Evolutionary conservation across 2,797 vertebrate species (phyloP).

Genomic region (Melanotaenia trifasciata): DNA sequence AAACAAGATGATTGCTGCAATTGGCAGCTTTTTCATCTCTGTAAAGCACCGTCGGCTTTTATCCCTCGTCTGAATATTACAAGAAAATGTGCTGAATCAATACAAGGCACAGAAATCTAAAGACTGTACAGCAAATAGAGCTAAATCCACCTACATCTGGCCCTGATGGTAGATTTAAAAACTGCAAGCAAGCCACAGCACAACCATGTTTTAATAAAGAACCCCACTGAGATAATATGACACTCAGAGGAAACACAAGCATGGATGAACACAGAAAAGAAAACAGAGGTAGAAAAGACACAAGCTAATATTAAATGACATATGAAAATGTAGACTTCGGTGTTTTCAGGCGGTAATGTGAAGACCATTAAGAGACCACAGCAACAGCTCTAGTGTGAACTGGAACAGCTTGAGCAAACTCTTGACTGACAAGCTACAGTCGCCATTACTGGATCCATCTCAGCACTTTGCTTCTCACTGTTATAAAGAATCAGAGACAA

Average conservation of each 20-base stretch:
- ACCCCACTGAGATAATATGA: not conserved
- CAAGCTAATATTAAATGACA: not conserved
- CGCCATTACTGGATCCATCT: not conserved
- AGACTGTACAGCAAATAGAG: not conserved
- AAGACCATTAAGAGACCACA: not conserved
- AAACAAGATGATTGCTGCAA: not conserved
- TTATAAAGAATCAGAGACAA: not conserved
- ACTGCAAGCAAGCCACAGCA: not conserved
- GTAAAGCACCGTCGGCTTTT: not conserved
- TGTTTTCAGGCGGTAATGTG: not conserved
- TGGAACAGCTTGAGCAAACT: not conserved
- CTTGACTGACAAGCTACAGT: not conserved
- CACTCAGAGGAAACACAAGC: not conserved
- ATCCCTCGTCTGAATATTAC: no score
- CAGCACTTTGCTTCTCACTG: conserved; percentile 7
- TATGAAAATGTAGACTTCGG: not conserved
- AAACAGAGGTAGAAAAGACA: not conserved
- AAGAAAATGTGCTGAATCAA: no score
- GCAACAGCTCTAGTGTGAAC: not conserved
- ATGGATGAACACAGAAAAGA: not conserved
- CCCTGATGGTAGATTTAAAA: not conserved
- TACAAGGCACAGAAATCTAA: no score
- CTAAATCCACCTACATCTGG: not conserved
- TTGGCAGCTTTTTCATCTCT: not conserved
- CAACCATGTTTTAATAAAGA: not conserved